phyloP scores from a whole-genome alignment of 2,113 vertebrate genomes.

The Pseudois nayaur region DNA sequence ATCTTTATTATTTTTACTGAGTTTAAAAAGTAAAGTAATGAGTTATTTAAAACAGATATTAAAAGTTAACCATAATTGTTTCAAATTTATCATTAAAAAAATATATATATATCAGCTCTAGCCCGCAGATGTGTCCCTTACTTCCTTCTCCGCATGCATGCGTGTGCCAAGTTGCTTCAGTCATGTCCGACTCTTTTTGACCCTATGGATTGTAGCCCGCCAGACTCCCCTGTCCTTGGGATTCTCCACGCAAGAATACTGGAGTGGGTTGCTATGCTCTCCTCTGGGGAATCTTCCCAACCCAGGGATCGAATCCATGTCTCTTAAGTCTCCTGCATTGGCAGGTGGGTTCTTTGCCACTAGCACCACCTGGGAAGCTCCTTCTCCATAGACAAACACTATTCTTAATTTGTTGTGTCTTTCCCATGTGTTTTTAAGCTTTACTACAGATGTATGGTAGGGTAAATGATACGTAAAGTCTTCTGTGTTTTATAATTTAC shows the following conservation, averaged over 20 bases:
- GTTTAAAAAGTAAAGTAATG: not conserved
- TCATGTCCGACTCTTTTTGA: not conserved
- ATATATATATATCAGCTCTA: not conserved
- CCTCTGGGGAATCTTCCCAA: not conserved
- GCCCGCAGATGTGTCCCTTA: not conserved
- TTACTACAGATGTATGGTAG: not conserved
- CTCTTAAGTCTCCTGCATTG: not conserved
- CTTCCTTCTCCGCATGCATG: not conserved
- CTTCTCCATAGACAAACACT: not conserved
- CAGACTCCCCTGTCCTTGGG: not conserved
- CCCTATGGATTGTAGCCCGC: rapidly evolving
- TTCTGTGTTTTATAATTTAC: not conserved
- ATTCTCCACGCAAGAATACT: not conserved
- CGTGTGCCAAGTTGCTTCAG: not conserved
- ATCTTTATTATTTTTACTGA: not conserved
- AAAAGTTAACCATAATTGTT: not conserved
- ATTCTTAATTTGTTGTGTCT: not conserved
- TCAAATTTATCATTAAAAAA: not conserved
- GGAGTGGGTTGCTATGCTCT: not conserved
- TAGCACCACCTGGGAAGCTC: not conserved
- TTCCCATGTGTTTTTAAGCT: not conserved
- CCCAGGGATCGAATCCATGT: not conserved
- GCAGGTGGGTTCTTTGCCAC: not conserved
- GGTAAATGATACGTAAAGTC: not conserved
- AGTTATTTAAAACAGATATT: not conserved